Evolutionary conservation across 2,888 invertebrate species (phyloP).

Genomic region (Cerceris rybyensis): DNA sequence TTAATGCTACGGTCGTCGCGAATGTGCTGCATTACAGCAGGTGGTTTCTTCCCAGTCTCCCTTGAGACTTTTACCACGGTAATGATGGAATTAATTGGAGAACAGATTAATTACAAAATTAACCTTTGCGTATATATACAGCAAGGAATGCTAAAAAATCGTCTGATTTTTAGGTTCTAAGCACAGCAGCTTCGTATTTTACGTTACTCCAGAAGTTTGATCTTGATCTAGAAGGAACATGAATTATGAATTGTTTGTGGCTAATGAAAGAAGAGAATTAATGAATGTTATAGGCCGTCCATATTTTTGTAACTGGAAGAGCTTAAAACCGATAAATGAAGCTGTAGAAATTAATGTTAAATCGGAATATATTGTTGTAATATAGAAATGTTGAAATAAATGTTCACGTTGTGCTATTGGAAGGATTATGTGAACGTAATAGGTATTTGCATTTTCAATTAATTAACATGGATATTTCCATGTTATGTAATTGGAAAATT

Average conservation of each 20-base stretch:
- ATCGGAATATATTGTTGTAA: too few relatives aligned
- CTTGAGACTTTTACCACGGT: conserved; percentile 38
- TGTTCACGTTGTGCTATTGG: too few relatives aligned
- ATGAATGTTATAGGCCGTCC: too few relatives aligned
- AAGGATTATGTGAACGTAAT: too few relatives aligned
- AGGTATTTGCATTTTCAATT: too few relatives aligned
- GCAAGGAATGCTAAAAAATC: background rate
- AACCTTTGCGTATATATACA: too few relatives aligned
- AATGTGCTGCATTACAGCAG: conserved; percentile 51
- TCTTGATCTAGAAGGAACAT: background rate
- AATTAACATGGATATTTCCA: background rate
- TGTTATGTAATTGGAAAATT: background rate
- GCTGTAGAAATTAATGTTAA: too few relatives aligned
- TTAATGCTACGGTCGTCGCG: conserved; percentile 1
- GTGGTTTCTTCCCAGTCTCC: conserved; percentile 52
- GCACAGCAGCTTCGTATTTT: conserved; percentile 52
- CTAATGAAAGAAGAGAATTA: too few relatives aligned
- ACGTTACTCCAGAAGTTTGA: conserved; percentile 21
- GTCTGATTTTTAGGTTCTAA: conserved; percentile 18
- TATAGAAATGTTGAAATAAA: too few relatives aligned
- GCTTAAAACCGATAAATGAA: too few relatives aligned
- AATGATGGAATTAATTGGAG: background rate
- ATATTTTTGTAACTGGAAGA: too few relatives aligned
- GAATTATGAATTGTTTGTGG: background rate
- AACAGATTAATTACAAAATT: background rate